Evolutionary conservation across 2,113 vertebrate species (phyloP).

Genomic region (Ramphastos sulfuratus): DNA sequence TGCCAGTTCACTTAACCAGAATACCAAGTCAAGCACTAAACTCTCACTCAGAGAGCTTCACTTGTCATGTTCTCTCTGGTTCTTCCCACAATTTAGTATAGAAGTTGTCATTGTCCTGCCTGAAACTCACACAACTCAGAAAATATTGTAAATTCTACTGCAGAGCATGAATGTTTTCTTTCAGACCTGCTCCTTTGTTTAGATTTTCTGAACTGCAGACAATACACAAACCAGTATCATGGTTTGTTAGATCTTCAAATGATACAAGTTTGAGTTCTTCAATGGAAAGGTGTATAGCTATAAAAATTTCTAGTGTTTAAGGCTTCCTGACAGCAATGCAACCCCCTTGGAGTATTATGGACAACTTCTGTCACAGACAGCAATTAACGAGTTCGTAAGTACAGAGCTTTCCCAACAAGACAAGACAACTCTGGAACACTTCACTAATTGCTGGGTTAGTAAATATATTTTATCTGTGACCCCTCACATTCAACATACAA

Average conservation of each 20-base stretch:
- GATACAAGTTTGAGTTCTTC: not conserved
- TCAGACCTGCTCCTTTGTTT: not conserved
- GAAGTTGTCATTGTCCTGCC: not conserved
- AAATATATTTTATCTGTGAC: not conserved
- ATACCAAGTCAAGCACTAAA: not conserved
- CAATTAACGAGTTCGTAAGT: not conserved
- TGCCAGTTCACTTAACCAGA: not conserved
- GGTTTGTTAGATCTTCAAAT: not conserved
- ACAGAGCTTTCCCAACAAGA: not conserved
- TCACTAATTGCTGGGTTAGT: not conserved
- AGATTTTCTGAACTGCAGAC: not conserved
- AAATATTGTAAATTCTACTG: not conserved
- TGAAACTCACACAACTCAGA: not conserved
- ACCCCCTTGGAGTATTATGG: not conserved
- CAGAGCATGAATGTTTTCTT: not conserved
- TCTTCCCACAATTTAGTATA: not conserved
- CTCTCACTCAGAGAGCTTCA: not conserved
- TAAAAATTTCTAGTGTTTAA: not conserved
- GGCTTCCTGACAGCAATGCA: not conserved
- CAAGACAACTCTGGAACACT: not conserved
- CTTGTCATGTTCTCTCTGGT: not conserved
- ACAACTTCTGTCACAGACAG: not conserved
- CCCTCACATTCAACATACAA: not conserved
- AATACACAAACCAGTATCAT: not conserved
- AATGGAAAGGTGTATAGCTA: not conserved